A percentile compares a stretch with the other conserved stretches of the same genome.
Evolutionary conservation across 2,113 vertebrate genomes (phyloP).

Genomic region (Psittacula cyanocephala): DNA sequence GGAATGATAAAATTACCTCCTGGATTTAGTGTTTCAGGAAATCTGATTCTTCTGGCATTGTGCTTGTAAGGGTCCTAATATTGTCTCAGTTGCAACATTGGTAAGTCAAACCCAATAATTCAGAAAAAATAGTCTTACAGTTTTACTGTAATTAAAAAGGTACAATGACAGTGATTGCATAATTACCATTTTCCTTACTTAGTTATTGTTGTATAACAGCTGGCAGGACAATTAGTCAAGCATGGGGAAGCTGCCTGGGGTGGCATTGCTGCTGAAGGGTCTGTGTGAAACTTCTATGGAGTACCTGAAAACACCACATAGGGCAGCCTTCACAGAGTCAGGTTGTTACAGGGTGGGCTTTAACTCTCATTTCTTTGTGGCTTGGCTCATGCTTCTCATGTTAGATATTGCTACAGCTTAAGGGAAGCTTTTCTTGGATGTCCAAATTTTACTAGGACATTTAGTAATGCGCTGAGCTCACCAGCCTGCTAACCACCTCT

Average conservation of each 20-base stretch:
- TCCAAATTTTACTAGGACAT: background rate
- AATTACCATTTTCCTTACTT: background rate
- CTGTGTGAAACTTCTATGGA: background rate
- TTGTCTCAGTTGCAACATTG: background rate
- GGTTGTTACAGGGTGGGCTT: background rate
- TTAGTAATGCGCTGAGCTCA: background rate
- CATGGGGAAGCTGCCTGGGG: background rate
- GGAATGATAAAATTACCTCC: background rate
- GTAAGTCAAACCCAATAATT: background rate
- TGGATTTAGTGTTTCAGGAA: background rate
- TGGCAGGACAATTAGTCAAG: background rate
- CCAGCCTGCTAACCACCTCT: background rate
- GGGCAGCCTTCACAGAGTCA: background rate
- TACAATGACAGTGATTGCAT: background rate
- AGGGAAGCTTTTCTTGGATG: background rate
- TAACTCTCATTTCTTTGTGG: background rate
- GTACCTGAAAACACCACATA: background rate
- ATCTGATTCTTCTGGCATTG: background rate
- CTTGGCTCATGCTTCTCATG: background rate
- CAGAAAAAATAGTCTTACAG: background rate
- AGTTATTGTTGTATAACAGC: background rate
- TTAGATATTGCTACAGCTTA: background rate
- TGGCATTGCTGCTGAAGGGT: background rate
- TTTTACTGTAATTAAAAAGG: background rate
- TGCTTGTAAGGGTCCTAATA: background rate